Evolutionary conservation across 2,888 invertebrate species (phyloP).

Genomic region (Strigamia maritima): DNA sequence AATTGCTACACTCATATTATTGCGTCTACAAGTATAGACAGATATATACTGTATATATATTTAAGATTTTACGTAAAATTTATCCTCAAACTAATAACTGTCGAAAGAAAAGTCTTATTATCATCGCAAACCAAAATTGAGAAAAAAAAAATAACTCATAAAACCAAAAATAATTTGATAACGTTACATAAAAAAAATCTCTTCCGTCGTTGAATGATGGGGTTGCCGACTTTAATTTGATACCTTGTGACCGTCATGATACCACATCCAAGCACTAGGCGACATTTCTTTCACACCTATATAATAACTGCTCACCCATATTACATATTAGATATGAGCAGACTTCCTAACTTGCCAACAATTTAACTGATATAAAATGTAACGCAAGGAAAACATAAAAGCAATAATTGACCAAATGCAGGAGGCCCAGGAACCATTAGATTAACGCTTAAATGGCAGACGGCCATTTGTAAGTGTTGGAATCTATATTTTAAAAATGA

Average conservation of each 20-base stretch:
- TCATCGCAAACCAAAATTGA: too few relatives aligned
- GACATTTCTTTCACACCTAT: constrained; percentile 3
- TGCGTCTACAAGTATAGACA: too few relatives aligned
- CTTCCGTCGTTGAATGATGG: background rate
- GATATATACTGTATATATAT: too few relatives aligned
- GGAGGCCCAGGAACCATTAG: background rate
- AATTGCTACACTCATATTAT: too few relatives aligned
- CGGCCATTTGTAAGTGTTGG: background rate
- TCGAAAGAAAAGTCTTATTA: too few relatives aligned
- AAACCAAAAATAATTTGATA: background rate
- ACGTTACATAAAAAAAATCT: too few relatives aligned
- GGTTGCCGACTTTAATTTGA: constrained; percentile 15
- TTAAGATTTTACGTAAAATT: too few relatives aligned
- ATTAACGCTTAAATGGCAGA: background rate
- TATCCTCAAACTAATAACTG: too few relatives aligned
- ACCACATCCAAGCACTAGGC: background rate
- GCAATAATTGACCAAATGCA: background rate
- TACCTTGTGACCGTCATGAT: background rate
- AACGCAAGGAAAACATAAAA: background rate
- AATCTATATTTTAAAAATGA: background rate
- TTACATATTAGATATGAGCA: background rate
- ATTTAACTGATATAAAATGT: background rate
- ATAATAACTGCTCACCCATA: background rate
- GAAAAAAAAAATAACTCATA: background rate
- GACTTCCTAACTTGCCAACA: too few relatives aligned